Percentiles rank a stretch among this genome's conserved stretches.
phyloP scores from a whole-genome alignment of 1,140 invertebrate genomes.

The Drosophila bifasciata region DNA sequence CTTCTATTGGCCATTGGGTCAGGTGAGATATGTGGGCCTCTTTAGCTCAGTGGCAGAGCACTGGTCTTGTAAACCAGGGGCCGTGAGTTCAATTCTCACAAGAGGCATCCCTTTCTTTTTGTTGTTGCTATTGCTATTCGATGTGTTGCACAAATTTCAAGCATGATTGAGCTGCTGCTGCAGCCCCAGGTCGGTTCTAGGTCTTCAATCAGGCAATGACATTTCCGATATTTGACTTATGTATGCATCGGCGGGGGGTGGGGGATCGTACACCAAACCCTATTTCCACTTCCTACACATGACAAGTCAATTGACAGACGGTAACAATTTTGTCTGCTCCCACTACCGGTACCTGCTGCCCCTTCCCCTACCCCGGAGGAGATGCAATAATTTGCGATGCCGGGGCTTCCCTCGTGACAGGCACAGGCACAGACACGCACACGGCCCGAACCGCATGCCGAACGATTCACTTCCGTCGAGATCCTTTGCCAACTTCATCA shows the following conservation, averaged over 20 bases:
- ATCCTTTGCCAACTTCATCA: constrained; percentile 66
- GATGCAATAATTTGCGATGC: constrained; percentile 74
- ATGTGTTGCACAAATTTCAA: constrained; percentile 35
- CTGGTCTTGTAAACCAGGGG: constrained; percentile 97
- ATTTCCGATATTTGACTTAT: constrained; percentile 48
- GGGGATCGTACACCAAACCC: constrained; percentile 13
- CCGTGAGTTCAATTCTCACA: constrained; percentile 96
- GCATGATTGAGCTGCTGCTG: constrained; percentile 34
- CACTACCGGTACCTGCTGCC: neutral
- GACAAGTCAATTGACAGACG: constrained; percentile 67
- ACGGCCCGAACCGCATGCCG: constrained; percentile 33
- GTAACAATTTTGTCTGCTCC: constrained; percentile 33
- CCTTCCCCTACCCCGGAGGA: constrained; percentile 22
- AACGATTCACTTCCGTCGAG: constrained; percentile 51
- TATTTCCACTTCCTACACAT: constrained; percentile 28
- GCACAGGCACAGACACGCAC: constrained; percentile 21
- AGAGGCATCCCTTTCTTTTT: constrained; percentile 85
- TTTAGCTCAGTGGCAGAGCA: constrained; percentile 97
- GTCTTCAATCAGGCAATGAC: constrained; percentile 46
- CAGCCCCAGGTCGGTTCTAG: neutral
- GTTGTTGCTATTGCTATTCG: neutral
- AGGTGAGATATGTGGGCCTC: constrained; percentile 86
- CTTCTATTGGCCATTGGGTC: neutral
- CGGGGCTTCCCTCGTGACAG: constrained; percentile 19
- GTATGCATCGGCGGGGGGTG: constrained; percentile 11